Evolutionary conservation across 2,113 vertebrate genomes (phyloP).

Genomic region (Archilochus colubris): DNA sequence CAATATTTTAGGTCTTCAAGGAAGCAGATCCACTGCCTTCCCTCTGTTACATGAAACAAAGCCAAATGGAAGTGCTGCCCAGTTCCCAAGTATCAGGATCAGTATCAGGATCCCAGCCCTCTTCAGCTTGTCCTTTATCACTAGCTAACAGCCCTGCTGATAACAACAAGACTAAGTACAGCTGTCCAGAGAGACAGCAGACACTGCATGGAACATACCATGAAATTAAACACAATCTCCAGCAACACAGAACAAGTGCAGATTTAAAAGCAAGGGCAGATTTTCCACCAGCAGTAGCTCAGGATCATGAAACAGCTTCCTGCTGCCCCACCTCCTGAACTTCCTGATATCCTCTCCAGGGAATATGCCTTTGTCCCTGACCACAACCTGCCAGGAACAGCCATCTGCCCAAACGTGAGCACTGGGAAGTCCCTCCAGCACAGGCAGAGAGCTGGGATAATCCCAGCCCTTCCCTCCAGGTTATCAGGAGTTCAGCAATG

Average conservation of each 20-base stretch:
- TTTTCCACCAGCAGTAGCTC: not conserved
- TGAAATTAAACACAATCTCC: not conserved
- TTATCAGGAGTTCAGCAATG: fast-evolving
- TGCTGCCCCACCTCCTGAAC: not conserved
- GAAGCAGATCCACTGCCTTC: not conserved
- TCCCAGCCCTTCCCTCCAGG: not conserved
- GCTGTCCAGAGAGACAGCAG: not conserved
- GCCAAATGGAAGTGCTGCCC: not conserved
- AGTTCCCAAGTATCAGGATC: not conserved
- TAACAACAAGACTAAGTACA: not conserved
- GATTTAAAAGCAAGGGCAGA: not conserved
- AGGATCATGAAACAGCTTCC: not conserved
- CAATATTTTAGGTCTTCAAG: not conserved
- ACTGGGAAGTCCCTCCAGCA: not conserved
- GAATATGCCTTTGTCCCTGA: not conserved
- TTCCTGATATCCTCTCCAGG: not conserved
- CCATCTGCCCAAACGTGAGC: fast-evolving
- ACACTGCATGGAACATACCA: not conserved
- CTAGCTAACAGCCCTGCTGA: not conserved
- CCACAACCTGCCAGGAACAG: not conserved
- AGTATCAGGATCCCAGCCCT: not conserved
- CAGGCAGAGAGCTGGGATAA: not conserved
- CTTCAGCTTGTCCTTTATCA: not conserved
- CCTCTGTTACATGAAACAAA: not conserved
- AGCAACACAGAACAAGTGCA: not conserved